Evolutionary conservation across 1,140 invertebrate species (phyloP), one percentile per base, ranked within the genome.

Genomic region (Eubasilissa regina): DNA sequence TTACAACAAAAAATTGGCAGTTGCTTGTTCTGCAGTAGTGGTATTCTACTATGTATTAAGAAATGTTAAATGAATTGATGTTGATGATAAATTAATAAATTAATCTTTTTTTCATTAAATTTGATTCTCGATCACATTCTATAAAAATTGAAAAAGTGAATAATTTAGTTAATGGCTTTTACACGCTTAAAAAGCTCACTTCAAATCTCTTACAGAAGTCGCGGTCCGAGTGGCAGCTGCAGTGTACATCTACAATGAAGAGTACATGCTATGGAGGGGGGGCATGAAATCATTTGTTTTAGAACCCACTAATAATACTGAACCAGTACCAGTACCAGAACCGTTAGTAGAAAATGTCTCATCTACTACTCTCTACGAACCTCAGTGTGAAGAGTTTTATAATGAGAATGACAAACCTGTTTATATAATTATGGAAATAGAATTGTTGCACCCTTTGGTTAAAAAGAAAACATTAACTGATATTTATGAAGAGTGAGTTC

Each of bases 401-500:
- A 25, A 66, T 17, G 75, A 77, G 43, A 21, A 25, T n/a, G 60
- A 44, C 13, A 13, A 45, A 21, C 60, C 25, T 47, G 21, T 77
- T 53, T 77, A 53, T n/a, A 44, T 77, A n/a, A 66, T 77, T n/a
- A 53, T 77, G 25, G 44, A 77, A 35, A 53, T 77, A 13, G 47
- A 53, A 43, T 12, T 77, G 9, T 66, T 47, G 17, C 44, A 77
- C 6, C 60, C 75, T 12, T 35, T 77, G 21, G 45, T 19, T 51
- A 64, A 77, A 51, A 51, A 53, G 12, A 66, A 64, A 17, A 66
- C 58, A 47, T 51, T 77, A 43, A 13, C 47, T 1, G 10, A 77
- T 51, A 77, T 77, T 48, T 77, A 64, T 64, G 70, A 74, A 3
- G 53, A 66, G 58, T 77, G 21, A 66, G 75, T 66, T 35, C 10